Evolutionary conservation across 2,888 invertebrate species (phyloP), one percentile per base, ranked within the genome.

Genomic region (Caenorhabditis sp.): DNA sequence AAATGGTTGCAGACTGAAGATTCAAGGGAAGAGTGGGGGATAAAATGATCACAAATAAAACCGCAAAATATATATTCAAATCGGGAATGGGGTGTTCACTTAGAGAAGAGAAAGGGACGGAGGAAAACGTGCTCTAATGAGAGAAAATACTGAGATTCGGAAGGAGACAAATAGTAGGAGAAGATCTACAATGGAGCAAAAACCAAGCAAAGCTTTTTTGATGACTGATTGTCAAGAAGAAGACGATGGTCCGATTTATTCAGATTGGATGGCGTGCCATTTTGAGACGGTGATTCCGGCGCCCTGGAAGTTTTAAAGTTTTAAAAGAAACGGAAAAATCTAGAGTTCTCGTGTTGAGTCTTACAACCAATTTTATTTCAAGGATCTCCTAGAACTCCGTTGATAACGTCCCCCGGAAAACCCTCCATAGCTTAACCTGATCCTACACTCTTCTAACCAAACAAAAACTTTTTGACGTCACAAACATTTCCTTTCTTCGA

Each of bases 251-350:
- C 8, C 10, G 68, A 68, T 28, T 72, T 31, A 59, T 72, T 72
- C 68, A 35, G 80, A 47, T 41, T 85, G 84, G 28, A 87, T 74
- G 3, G 85, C 79, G 66, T 90, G 90, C 90, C 90, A 90, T 82
- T 90, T 90, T 64, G 88, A 87, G 10, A 90, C 86, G n/a, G 90
- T 86, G 54, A 88, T 89, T 58, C 90, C 90, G 51, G 87, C 85
- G 24, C 89, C 88, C 84, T 85, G 69, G 68, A 86, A 79, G 12
- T 35, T 44, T 28, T 24, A 61, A n/a, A 22, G 26, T 22, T 26
- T 31, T 14, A n/a, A 58, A n/a, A n/a, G n/a, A n/a, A n/a, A n/a
- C n/a, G n/a, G n/a, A n/a, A n/a, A n/a, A n/a, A n/a, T n/a, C n/a
- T n/a, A n/a, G n/a, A n/a, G n/a, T n/a, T n/a, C n/a, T n/a, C n/a